Percentiles rank a stretch among this genome's conserved stretches.
Evolutionary conservation across 2,797 vertebrate species (phyloP).

Genomic region (Phalloptychus januarius): DNA sequence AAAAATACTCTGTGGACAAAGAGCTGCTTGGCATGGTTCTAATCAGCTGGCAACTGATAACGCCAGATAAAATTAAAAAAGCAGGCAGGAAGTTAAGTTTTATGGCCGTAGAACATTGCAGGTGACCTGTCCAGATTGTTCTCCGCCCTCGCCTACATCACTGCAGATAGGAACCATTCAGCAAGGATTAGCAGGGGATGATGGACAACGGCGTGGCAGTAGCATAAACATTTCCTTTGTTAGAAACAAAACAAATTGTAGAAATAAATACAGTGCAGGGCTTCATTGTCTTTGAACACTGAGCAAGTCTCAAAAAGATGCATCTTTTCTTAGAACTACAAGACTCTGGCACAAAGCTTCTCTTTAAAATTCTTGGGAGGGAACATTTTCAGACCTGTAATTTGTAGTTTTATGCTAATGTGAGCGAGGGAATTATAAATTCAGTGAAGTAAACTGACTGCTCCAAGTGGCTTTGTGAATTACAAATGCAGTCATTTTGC

Average conservation of each 20-base stretch:
- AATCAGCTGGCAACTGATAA: not conserved
- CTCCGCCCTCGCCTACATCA: not conserved
- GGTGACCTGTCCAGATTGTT: not conserved
- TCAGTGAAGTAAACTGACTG: conserved; percentile 10
- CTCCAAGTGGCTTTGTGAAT: conserved; percentile 11
- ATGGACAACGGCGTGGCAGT: not conserved
- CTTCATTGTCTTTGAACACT: not conserved
- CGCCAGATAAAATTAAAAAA: not conserved
- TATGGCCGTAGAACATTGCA: not conserved
- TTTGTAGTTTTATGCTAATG: conserved; percentile 8
- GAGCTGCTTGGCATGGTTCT: not conserved
- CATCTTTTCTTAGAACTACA: not conserved
- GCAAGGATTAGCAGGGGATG: not conserved
- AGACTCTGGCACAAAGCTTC: not conserved
- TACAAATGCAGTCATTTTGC: conserved; percentile 12
- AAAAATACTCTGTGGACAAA: not conserved
- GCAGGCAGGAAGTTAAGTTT: not conserved
- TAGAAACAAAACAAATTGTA: not conserved
- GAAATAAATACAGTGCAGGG: not conserved
- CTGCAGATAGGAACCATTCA: not conserved
- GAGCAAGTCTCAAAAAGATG: not conserved
- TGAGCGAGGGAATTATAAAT: conserved; percentile 12
- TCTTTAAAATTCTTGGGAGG: not conserved
- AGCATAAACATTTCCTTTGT: not conserved
- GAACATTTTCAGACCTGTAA: not conserved